These are phyloP conservation scores for Lepidochrysops patricia DNA, from an alignment of 2,888 invertebrate species.

Conservation along the genomic window DNA sequence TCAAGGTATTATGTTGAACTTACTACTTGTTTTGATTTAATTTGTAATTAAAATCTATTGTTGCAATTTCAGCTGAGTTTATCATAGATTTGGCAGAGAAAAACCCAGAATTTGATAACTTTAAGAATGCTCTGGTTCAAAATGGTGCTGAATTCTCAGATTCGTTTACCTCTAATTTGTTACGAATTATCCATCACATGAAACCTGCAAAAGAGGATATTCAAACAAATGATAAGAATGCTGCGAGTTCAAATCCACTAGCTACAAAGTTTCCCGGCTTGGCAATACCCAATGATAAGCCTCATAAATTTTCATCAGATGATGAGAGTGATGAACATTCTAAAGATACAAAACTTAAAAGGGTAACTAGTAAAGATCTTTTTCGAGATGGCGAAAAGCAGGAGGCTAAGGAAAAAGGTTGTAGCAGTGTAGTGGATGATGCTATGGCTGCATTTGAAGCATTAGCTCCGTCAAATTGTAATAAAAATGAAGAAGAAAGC, in stretches of 20 bases:
- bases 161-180: conserved; percentile 92
- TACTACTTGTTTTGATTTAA: too few species aligned
- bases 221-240: conserved; percentile 30
- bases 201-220: conserved; percentile 72
- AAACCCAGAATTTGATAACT: conserved; percentile 88
- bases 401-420: conserved; percentile 31
- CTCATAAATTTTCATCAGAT: conserved; percentile 51
- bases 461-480: conserved; percentile 79
- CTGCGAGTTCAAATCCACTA: conserved; percentile 67
- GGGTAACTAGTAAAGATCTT: conserved; percentile 57
- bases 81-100: conserved; percentile 95
- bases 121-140: conserved; percentile 89
- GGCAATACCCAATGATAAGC: conserved; percentile 31
- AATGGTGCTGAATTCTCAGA: conserved; percentile 98
- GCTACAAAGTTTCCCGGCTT: conserved; percentile 83
- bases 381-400: conserved; percentile 48
- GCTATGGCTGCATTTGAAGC: conserved; percentile 91
- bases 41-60: too few species aligned
- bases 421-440: conserved; percentile 79
- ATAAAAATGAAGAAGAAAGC: conserved; percentile 29
- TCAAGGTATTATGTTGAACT: too few species aligned
- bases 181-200: conserved; percentile 97
- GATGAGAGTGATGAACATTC: conserved; percentile 50
- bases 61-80: conserved; percentile 88
- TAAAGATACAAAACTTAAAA: conserved; percentile 34